Conservation (phyloP, 1,140 invertebrate genomes). For the Drosophila varians region DNA sequence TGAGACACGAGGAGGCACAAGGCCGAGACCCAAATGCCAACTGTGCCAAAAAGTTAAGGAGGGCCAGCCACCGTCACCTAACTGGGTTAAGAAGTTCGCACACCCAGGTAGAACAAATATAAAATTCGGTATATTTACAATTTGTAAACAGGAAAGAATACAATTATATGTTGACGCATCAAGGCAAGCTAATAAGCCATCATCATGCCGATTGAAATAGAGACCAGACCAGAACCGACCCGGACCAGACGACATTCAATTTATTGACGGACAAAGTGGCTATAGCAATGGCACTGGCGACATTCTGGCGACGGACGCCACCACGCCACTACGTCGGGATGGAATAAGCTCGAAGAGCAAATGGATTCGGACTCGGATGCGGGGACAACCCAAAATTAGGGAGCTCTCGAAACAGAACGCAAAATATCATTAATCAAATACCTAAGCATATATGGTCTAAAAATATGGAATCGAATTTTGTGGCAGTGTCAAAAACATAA, state of each 20-base stretch:
- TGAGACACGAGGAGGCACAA: slow-evolving; percentile 21
- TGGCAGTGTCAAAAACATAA: neutral
- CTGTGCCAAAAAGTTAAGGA: slow-evolving; percentile 60
- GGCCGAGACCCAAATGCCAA: slow-evolving; percentile 61
- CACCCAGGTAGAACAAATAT: slow-evolving; percentile 43
- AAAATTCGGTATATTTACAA: slow-evolving; percentile 11
- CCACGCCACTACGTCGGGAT: slow-evolving; percentile 11
- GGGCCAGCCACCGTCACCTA: slow-evolving; percentile 30
- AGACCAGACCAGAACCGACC: slow-evolving; percentile 7
- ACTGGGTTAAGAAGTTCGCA: slow-evolving; percentile 70
- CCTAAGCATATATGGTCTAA: too few relatives aligned
- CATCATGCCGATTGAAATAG: slow-evolving; percentile 15
- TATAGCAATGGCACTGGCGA: slow-evolving; percentile 28
- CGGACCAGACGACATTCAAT: slow-evolving; percentile 69
- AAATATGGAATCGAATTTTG: neutral
- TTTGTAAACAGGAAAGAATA: slow-evolving; percentile 46
- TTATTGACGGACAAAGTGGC: slow-evolving; percentile 76
- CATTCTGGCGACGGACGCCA: slow-evolving; percentile 52
- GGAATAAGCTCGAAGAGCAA: slow-evolving; percentile 5
- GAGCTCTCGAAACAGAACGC: slow-evolving; percentile 20
- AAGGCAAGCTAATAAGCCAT: slow-evolving; percentile 66
- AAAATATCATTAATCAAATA: slow-evolving; percentile 40
- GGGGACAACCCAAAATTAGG: slow-evolving; percentile 14
- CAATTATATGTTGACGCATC: slow-evolving; percentile 50
- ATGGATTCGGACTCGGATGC: neutral